Evolutionary conservation across 92 coral and sea anemone species (phyloP).

Genomic region (Actinostola sp.): DNA sequence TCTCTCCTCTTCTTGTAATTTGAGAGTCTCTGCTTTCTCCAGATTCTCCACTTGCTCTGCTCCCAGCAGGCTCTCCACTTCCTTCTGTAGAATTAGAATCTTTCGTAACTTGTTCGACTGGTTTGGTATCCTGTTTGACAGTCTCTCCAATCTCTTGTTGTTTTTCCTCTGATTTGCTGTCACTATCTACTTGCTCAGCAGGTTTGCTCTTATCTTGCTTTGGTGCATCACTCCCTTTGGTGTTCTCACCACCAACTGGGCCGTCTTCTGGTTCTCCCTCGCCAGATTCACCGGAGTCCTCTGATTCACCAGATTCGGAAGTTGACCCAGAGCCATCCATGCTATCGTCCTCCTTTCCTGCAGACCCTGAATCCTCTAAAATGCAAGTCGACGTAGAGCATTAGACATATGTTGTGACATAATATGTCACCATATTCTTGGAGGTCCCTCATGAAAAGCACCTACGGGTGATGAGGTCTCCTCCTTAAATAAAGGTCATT

Average conservation of each 20-base stretch:
- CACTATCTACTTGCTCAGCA: background rate
- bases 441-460: too few species aligned
- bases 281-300: slow-evolving; percentile 73
- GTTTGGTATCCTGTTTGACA: slow-evolving; percentile 10
- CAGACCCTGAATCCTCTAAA: slow-evolving; percentile 40
- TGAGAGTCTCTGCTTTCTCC: background rate
- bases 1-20: background rate
- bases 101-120: slow-evolving; percentile 10
- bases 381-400: background rate
- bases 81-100: background rate
- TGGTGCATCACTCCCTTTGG: slow-evolving; percentile 49
- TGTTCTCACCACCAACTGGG: slow-evolving; percentile 33
- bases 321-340: slow-evolving; percentile 95
- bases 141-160: slow-evolving; percentile 8
- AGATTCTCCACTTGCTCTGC: background rate
- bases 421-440: too few species aligned
- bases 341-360: slow-evolving; percentile 69
- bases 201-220: slow-evolving; percentile 26
- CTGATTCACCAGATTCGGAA: slow-evolving; percentile 75
- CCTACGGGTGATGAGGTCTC: too few species aligned
- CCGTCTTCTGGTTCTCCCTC: slow-evolving; percentile 65
- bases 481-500: too few species aligned
- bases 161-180: background rate
- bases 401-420: too few species aligned
- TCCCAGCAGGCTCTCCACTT: background rate